These are phyloP conservation scores for Ctenicera cuprea DNA, from an alignment of 2,888 invertebrate genomes.

Conservation along the genomic window DNA sequence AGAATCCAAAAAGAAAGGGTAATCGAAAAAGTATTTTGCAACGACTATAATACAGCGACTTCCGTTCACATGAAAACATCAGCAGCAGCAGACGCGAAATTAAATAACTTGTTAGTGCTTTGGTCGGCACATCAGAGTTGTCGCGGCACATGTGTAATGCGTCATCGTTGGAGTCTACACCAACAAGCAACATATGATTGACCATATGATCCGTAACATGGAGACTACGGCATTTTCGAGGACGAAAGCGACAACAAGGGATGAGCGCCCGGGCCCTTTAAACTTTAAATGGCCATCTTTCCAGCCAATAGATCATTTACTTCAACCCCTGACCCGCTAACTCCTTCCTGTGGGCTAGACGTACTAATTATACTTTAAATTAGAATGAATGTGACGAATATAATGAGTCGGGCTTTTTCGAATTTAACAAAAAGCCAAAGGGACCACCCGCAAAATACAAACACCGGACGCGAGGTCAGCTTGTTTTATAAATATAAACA, in stretches of 20 bases:
- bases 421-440: slow-evolving; percentile 42
- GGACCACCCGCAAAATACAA: slow-evolving; percentile 48
- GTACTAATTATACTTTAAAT: slow-evolving; percentile 52
- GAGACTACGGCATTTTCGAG: slow-evolving; percentile 26
- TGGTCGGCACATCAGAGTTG: slow-evolving; percentile 49
- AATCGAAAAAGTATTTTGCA: slow-evolving; percentile 51
- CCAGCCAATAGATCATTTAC: slow-evolving; percentile 42
- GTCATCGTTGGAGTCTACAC: slow-evolving; percentile 45
- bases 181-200: slow-evolving; percentile 52
- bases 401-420: slow-evolving; percentile 46
- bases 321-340: slow-evolving; percentile 52
- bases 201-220: slow-evolving; percentile 51
- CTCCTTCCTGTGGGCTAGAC: slow-evolving; percentile 54
- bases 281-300: slow-evolving; percentile 50
- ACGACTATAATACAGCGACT: slow-evolving; percentile 45
- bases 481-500: slow-evolving; percentile 32
- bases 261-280: slow-evolving; percentile 48
- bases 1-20: slow-evolving; percentile 36
- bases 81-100: slow-evolving; percentile 52
- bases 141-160: slow-evolving; percentile 50
- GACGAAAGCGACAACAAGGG: slow-evolving; percentile 44
- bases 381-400: slow-evolving; percentile 51
- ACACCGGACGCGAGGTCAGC: slow-evolving; percentile 39
- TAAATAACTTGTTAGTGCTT: slow-evolving; percentile 51
- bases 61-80: slow-evolving; percentile 53